Conservation (phyloP, 1,140 invertebrate genomes). For the Ladona fulva region DNA sequence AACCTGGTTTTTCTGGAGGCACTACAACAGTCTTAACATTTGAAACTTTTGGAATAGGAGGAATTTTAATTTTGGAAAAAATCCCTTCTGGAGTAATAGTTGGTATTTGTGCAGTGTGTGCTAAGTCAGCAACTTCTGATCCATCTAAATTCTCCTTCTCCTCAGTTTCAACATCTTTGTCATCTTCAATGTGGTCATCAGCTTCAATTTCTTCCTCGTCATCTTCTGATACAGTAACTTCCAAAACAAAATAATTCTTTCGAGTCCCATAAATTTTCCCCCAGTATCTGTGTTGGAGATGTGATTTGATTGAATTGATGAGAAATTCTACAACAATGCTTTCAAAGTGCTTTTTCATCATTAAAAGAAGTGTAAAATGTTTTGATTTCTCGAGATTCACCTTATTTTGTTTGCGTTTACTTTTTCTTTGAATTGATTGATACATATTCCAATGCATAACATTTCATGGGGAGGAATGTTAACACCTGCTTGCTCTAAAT, state of each 20-base stretch:
- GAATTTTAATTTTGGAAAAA: not conserved
- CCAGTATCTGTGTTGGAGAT: constrained; percentile 45
- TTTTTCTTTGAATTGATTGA: constrained; percentile 45
- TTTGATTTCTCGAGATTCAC: too few species aligned
- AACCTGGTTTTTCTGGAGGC: constrained; percentile 38
- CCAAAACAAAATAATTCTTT: constrained; percentile 69
- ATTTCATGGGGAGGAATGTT: constrained; percentile 50
- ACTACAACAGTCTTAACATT: not conserved
- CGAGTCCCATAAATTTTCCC: constrained; percentile 71
- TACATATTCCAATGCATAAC: constrained; percentile 48
- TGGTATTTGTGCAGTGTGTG: constrained; percentile 9
- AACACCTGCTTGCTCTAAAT: constrained; percentile 47
- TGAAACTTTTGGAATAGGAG: not conserved
- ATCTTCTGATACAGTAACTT: constrained; percentile 41
- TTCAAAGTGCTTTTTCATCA: too few species aligned
- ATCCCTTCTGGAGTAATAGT: not conserved
- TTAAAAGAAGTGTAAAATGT: too few species aligned
- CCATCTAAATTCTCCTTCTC: constrained; percentile 21
- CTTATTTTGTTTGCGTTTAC: constrained; percentile 44
- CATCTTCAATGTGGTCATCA: constrained; percentile 23
- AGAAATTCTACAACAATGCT: too few species aligned
- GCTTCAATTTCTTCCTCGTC: constrained; percentile 35
- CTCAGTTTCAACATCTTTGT: constrained; percentile 27
- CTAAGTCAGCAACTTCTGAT: constrained; percentile 25
- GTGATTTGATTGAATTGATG: not conserved